Percentiles rank a stretch among this genome's conserved stretches.
phyloP scores from a whole-genome alignment of 2,888 invertebrate species.

The Cosmia pyralina region DNA sequence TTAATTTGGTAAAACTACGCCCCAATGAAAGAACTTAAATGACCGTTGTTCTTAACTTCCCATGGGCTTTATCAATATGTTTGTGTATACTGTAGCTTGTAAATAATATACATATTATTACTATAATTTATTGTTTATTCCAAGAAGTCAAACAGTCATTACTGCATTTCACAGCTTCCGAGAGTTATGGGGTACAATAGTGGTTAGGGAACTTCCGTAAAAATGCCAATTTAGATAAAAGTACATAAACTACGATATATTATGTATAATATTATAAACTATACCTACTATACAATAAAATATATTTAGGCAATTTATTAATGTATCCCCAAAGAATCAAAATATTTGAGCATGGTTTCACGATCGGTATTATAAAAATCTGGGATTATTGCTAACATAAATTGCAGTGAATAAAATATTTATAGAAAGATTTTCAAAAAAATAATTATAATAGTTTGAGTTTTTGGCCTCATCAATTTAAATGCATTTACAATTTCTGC shows the following conservation, averaged over 20 bases:
- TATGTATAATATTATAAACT: slow-evolving; percentile 36
- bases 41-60: slow-evolving; percentile 14
- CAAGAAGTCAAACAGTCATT: slow-evolving; percentile 26
- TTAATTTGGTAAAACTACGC: slow-evolving; percentile 10
- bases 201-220: slow-evolving; percentile 31
- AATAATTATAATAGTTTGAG: neutral
- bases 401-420: slow-evolving; percentile 22
- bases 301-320: slow-evolving; percentile 32
- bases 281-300: slow-evolving; percentile 17
- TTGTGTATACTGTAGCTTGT: slow-evolving; percentile 22
- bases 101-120: slow-evolving; percentile 32
- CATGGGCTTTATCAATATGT: slow-evolving; percentile 9
- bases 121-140: slow-evolving; percentile 25
- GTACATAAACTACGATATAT: slow-evolving; percentile 35
- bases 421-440: slow-evolving; percentile 15
- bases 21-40: slow-evolving; percentile 25
- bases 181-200: slow-evolving; percentile 39
- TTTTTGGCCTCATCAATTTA: slow-evolving; percentile 19
- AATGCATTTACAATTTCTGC: slow-evolving; percentile 37
- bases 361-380: slow-evolving; percentile 8
- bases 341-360: slow-evolving; percentile 16
- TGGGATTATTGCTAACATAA: slow-evolving; percentile 11
- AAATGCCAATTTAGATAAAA: slow-evolving; percentile 51
- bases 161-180: slow-evolving; percentile 11
- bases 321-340: slow-evolving; percentile 30